A percentile compares a stretch with the other conserved stretches of the same genome.
phyloP scores from a whole-genome alignment of 2,888 invertebrate genomes.

The Cerastoderma edule region DNA sequence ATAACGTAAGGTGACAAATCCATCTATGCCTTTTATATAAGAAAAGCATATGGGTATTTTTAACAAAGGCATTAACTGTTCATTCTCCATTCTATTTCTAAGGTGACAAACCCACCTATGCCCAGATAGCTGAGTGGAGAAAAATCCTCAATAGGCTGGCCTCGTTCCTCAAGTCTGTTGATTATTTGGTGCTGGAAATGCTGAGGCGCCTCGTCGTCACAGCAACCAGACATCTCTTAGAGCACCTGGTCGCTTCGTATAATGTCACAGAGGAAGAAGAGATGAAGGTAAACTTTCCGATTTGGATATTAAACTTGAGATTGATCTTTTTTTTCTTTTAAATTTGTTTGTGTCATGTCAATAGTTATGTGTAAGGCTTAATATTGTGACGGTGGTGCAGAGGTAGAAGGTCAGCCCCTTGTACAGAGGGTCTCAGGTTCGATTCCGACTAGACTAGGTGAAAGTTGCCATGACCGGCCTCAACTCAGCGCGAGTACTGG shows the following conservation, averaged over 20 bases:
- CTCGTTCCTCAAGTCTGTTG: constrained; percentile 80
- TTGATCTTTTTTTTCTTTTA: no score
- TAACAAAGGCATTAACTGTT: neutral
- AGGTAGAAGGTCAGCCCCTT: no score
- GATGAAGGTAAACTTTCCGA: constrained; percentile 66
- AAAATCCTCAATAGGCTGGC: constrained; percentile 80
- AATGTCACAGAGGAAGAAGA: constrained; percentile 74
- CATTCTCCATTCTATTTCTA: constrained; percentile 1
- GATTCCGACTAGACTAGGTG: no score
- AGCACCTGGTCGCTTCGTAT: constrained; percentile 77
- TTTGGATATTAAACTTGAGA: no score
- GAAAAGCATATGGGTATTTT: neutral
- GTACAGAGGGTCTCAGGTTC: no score
- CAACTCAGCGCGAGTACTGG: no score
- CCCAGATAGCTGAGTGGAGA: constrained; percentile 83
- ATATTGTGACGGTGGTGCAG: no score
- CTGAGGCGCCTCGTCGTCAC: constrained; percentile 81
- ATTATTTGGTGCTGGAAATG: constrained; percentile 81
- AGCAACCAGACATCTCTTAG: constrained; percentile 75
- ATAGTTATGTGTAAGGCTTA: no score
- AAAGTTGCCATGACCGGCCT: no score
- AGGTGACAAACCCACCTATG: constrained; percentile 79
- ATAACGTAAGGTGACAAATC: neutral
- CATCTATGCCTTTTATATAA: no score
- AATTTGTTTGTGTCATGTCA: no score